phyloP scores from a whole-genome alignment of 2,797 vertebrate species.

The Notolepis coatsorum region DNA sequence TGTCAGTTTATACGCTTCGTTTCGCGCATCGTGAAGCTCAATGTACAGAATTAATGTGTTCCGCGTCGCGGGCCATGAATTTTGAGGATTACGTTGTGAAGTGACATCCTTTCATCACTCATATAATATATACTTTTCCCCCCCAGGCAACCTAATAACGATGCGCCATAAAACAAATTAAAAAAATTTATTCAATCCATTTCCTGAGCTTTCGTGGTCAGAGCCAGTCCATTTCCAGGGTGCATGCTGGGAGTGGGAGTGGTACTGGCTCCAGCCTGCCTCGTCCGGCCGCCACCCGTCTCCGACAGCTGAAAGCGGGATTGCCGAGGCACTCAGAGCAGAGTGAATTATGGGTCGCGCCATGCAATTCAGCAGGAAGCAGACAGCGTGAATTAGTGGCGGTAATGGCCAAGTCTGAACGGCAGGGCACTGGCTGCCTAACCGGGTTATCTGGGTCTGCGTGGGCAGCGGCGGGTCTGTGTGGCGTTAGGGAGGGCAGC shows the following conservation, averaged over 20 bases:
- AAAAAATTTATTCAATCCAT: constrained; percentile 20
- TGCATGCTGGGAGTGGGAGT: not conserved
- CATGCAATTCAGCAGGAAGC: constrained; percentile 37
- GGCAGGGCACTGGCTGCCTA: constrained; percentile 56
- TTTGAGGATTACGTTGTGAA: no score
- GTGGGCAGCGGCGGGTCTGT: constrained; percentile 33
- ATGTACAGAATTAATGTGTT: no score
- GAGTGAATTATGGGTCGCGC: constrained; percentile 60
- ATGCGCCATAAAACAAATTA: no score
- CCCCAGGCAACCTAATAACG: constrained; percentile 6
- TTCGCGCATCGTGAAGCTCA: no score
- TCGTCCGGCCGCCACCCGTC: not conserved
- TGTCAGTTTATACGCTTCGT: no score
- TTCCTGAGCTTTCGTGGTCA: constrained; percentile 23
- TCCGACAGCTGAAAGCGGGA: constrained; percentile 40
- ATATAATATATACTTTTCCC: no score
- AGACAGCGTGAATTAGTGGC: constrained; percentile 63
- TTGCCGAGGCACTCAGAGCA: constrained; percentile 34
- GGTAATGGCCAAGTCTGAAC: constrained; percentile 52
- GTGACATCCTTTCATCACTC: no score
- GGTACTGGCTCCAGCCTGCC: constrained; percentile 17
- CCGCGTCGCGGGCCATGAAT: no score
- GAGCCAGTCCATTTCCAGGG: constrained; percentile 15
- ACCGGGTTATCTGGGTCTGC: constrained; percentile 66
- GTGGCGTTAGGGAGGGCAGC: constrained; percentile 31